Evolutionary conservation across 2,797 vertebrate species (phyloP), one percentile per base, ranked within the genome.

Genomic region (Cyclopterus lumpus): DNA sequence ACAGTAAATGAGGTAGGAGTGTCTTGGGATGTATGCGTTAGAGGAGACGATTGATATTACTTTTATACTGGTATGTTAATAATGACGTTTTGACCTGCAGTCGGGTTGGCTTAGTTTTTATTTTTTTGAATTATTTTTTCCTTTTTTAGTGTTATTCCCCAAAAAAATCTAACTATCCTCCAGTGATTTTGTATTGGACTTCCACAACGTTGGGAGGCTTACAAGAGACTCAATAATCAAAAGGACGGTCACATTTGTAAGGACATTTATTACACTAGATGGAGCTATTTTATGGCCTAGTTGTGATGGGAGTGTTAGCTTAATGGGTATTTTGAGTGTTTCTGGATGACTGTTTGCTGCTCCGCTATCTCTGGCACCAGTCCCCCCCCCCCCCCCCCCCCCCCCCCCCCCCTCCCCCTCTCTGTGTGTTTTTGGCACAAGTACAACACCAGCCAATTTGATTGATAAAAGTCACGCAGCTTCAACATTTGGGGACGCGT

Each of bases 201-300:
- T 64, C 28, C 2, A 71, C 2, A 30, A 28, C 22, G 20, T 28
- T 53, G 5, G 6, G 4, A 34, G 22, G 5, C 18, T 49, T 15
- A 8, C 28, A 18, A 49, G 22, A 26, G 18, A 40, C 6, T 24
- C 9, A 58, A 30, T n/a, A 46, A 32, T 46, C 26, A 46, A 72
- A 72, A 72, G 12, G 11, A 64, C 34, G 15, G 10, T 55, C 10
- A 30, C 2, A 59, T 58, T 32, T 40, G 8, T 40, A 15, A 26
- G 5, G 2, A 8, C 49, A 28, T 32, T 54, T 67, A n/a, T 73
- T 82, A 86, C 85, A 90, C 84, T 76, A 92, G 89, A 90, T 90
- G 85, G 84, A 57, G 82, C 86, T 82, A 76, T 84, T 82, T 71
- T 68, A 69, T 46, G 59, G 64, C 14, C 30, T 4, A 67, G 7